A percentile compares a stretch with the other conserved stretches of the same genome.
These are phyloP conservation scores for Archocentrus centrarchus DNA, from an alignment of 2,113 vertebrate genomes.

Conservation along the genomic window DNA sequence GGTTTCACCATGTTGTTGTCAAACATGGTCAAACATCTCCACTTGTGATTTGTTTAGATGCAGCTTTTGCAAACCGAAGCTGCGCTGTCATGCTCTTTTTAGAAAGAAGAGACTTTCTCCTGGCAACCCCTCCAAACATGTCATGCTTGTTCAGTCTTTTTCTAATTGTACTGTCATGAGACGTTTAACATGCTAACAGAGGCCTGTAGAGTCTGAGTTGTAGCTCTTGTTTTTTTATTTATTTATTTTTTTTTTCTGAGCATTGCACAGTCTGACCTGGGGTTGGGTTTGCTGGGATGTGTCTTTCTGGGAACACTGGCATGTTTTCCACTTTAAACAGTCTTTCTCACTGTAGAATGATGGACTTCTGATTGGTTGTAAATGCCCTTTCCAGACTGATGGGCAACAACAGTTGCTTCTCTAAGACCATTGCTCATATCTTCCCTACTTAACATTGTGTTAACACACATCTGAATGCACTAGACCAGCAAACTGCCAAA, in stretches of 20 bases:
- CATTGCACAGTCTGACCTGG: neutral
- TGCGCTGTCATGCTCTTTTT: neutral
- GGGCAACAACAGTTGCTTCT: neutral
- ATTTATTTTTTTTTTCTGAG: neutral
- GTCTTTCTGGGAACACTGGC: neutral
- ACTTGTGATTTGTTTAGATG: constrained; percentile 9
- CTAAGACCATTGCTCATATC: neutral
- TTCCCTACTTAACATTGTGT: neutral
- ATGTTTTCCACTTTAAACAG: constrained; percentile 1
- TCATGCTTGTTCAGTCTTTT: neutral
- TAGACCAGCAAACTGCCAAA: neutral
- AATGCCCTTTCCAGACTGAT: neutral
- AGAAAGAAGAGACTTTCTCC: neutral
- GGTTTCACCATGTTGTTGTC: neutral
- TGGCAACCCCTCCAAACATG: neutral
- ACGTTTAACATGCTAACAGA: neutral
- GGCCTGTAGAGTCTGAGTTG: neutral
- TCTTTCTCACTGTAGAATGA: neutral
- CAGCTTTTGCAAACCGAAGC: neutral
- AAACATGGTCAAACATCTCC: neutral
- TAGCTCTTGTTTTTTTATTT: neutral
- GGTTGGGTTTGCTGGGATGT: neutral
- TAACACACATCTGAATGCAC: neutral
- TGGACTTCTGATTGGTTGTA: neutral
- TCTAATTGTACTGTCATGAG: neutral